Evolutionary conservation across 2,113 vertebrate species (phyloP), one percentile per base, ranked within the genome.

Genomic region (Sialia sialis): DNA sequence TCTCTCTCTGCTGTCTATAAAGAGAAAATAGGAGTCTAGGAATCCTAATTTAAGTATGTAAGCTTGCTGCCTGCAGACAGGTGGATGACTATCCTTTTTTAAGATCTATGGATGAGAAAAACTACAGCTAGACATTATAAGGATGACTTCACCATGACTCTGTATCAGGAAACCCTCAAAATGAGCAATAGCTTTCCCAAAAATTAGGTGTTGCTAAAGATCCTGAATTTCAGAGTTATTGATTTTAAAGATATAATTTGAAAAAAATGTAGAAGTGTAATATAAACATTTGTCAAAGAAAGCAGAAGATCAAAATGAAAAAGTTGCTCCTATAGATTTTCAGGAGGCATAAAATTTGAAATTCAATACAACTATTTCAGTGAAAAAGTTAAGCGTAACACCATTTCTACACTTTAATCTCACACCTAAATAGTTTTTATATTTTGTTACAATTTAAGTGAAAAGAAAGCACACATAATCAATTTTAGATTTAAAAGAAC

Each of bases 401-500:
- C 84, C 75, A 66, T 84, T 80, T 75, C 94, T 94, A 78, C 74
- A 87, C 94, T 97, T 97, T 95, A 96, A 97, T 97, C 96, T 97
- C 96, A 96, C 96, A 97, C 91, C 91, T 95, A 97, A 95, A 95
- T 94, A 95, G 95, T 95, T 97, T 96, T 94, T 94, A 89, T 95
- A 93, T 95, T 97, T 97, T 95, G 90, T 94, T 91, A 92, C 96
- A 95, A 93, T 95, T 96, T 97, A 88, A 97, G 86, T 94, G 95
- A 82, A 93, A 96, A 96, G 94, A 95, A 96, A 95, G 84, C 75
- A 84, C 94, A 90, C 64, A 86, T 69, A 96, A 97, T 96, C 96
- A 96, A 95, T 96, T 96, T 77, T 73, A 77, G 90, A 95, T 94
- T 96, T 87, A 92, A 94, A 95, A 95, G 95, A 96, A 90, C 82